Conservation (phyloP, 2,888 invertebrate genomes). For the Cryptophagus acutangulus region DNA sequence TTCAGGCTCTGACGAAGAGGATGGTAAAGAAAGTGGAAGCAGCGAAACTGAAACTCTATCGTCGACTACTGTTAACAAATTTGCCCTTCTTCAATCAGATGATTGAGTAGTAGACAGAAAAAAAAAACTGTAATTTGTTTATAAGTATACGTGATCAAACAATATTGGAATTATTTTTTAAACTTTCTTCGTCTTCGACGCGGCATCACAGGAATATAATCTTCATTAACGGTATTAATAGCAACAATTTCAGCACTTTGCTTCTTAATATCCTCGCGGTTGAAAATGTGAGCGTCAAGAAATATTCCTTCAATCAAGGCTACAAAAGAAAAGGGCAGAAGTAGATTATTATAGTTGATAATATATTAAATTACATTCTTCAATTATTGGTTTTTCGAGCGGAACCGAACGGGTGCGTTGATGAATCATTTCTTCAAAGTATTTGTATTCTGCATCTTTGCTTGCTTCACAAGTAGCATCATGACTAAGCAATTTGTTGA, state of each 20-base stretch:
- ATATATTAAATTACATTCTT: constrained; percentile 33
- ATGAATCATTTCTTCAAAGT: constrained; percentile 34
- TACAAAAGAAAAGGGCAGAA: constrained; percentile 17
- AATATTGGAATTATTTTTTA: no score
- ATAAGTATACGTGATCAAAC: no score
- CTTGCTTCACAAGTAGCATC: constrained; percentile 20
- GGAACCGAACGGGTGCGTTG: constrained; percentile 26
- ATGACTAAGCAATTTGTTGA: constrained; percentile 25
- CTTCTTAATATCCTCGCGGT: constrained; percentile 37
- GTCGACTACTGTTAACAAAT: constrained; percentile 1
- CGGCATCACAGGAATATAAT: constrained; percentile 20
- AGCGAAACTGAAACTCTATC: constrained; percentile 1
- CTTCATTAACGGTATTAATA: constrained; percentile 29
- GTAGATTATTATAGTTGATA: constrained; percentile 1
- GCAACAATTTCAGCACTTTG: constrained; percentile 36
- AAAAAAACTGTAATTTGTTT: no score
- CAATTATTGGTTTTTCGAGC: constrained; percentile 26
- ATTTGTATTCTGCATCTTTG: constrained; percentile 29
- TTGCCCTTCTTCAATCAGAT: not conserved
- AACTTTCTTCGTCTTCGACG: not conserved
- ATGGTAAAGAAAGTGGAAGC: constrained; percentile 2
- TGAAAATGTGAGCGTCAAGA: constrained; percentile 29
- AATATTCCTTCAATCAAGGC: constrained; percentile 33
- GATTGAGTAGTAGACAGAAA: no score
- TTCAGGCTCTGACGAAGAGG: not conserved